Conservation (phyloP, 1,140 invertebrate genomes). For the Brachionus plicatilis region DNA sequence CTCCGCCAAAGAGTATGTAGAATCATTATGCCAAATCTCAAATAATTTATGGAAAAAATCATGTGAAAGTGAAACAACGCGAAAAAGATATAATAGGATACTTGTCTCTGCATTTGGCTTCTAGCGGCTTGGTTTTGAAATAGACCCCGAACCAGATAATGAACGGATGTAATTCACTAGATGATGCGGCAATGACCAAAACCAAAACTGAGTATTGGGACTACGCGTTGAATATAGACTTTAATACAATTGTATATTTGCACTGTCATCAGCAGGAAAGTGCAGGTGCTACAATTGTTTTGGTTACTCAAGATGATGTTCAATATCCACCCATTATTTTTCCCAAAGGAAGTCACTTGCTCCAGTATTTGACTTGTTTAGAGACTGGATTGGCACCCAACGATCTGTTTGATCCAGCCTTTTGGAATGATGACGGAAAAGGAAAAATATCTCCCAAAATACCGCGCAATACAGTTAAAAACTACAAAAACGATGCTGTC, state of each 20-base stretch:
- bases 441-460: conserved; percentile 68
- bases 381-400: conserved; percentile 81
- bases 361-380: conserved; percentile 81
- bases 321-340: conserved; percentile 86
- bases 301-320: conserved; percentile 87
- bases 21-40: conserved; percentile 79
- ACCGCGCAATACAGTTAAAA: conserved; percentile 57
- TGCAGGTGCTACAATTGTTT: conserved; percentile 73
- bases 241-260: conserved; percentile 80
- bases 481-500: background rate
- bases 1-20: conserved; percentile 83
- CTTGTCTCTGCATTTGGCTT: conserved; percentile 78
- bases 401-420: conserved; percentile 80
- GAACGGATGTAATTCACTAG: conserved; percentile 47
- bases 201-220: conserved; percentile 66
- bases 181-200: background rate
- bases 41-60: conserved; percentile 94
- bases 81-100: conserved; percentile 66
- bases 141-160: conserved; percentile 79
- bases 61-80: conserved; percentile 73
- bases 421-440: conserved; percentile 71
- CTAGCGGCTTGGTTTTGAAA: conserved; percentile 59
- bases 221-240: conserved; percentile 76
- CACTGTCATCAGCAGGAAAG: conserved; percentile 82
- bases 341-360: conserved; percentile 78